These are phyloP conservation scores for Petrocephalus sullivani DNA, from an alignment of 2,797 vertebrate species.

Conservation along the genomic window DNA sequence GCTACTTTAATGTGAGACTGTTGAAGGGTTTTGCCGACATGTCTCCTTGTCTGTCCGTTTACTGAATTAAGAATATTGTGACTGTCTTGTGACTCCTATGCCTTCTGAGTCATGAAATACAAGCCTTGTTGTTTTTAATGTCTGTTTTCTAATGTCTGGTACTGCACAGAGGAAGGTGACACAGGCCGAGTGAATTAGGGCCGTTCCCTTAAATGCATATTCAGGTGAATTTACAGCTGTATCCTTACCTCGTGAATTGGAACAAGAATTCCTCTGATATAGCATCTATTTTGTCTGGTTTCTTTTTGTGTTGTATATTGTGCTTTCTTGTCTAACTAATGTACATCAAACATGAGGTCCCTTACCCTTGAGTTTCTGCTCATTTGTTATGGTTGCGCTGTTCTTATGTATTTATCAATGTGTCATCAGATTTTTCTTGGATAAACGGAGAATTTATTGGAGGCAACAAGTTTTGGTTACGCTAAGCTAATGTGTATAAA, in stretches of 20 bases:
- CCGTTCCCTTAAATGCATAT: not conserved
- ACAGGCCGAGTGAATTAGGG: constrained; percentile 21
- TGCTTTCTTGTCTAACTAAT: not conserved
- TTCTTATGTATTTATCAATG: not conserved
- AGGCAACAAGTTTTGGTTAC: not conserved
- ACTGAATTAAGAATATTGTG: not conserved
- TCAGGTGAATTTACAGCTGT: not conserved
- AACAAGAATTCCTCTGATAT: not conserved
- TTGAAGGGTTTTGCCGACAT: not conserved
- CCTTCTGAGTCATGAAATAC: constrained; percentile 11
- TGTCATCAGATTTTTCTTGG: not conserved
- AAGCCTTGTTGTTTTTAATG: constrained; percentile 33
- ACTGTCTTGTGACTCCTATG: not conserved
- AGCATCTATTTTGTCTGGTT: not conserved
- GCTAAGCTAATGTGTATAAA: not conserved
- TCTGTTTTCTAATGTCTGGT: constrained; percentile 30
- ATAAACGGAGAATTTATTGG: not conserved
- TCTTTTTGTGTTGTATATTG: not conserved
- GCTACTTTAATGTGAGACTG: not conserved
- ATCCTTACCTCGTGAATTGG: not conserved
- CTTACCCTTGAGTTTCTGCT: not conserved
- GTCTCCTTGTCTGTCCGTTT: not conserved
- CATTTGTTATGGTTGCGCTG: not conserved
- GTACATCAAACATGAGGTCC: not conserved
- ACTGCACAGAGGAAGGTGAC: constrained; percentile 15